Conservation (phyloP, 2,888 invertebrate species). For the Phalera bucephala region DNA sequence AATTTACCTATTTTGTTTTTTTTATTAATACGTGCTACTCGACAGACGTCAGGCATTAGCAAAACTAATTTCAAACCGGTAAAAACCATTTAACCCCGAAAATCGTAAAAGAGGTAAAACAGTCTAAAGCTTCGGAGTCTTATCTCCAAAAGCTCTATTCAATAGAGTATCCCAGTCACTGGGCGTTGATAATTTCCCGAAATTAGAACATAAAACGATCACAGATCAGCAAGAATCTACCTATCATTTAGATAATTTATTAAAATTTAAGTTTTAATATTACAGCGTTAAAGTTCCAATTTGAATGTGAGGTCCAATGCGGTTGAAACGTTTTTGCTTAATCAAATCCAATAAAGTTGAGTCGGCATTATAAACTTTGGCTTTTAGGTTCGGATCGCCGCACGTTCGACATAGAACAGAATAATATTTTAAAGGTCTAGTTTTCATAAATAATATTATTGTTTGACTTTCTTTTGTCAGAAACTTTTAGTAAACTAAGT, state of each 20-base stretch:
- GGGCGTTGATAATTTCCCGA: conserved; percentile 15
- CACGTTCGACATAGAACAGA: background rate
- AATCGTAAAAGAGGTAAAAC: background rate
- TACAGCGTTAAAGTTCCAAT: no score
- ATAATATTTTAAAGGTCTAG: conserved; percentile 5
- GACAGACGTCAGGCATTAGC: no score
- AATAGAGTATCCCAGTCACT: conserved; percentile 14
- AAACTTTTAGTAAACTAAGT: no score
- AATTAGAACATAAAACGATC: conserved; percentile 13
- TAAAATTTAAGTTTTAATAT: no score
- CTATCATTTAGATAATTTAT: no score
- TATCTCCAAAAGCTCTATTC: conserved; percentile 16
- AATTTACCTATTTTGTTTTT: no score
- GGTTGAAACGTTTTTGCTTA: no score
- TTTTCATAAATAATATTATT: no score
- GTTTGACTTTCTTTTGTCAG: no score
- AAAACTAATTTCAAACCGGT: background rate
- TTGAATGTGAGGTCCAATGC: no score
- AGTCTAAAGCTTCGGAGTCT: conserved; percentile 4
- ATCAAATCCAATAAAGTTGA: conserved; percentile 6
- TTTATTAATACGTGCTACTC: no score
- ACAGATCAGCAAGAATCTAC: no score
- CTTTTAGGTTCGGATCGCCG: background rate
- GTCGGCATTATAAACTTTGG: conserved; percentile 13
- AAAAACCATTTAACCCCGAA: background rate